Evolutionary conservation across 64 coral and sea anemone genomes (phyloP), one percentile per base, ranked within the genome.

Genomic region (Stichodactyla mertensii): DNA sequence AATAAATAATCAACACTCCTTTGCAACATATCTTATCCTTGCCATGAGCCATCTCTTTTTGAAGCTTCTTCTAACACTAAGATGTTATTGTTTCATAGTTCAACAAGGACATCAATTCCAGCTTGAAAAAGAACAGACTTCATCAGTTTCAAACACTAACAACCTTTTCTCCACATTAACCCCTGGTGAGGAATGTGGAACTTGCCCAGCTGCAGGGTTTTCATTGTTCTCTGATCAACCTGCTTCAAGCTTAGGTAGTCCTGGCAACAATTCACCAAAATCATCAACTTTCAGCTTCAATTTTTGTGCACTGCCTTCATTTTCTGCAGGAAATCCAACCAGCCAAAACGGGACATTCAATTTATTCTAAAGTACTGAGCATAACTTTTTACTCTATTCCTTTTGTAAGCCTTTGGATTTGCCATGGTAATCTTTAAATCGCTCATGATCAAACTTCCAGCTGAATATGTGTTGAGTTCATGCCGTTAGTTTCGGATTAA

Each of bases 211-310:
- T 53, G 78, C 54, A 20, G 78, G 78, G 1, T 81, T 81, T 7
- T 52, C 78, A 81, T 81, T 81, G 78, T 81, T 81, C 54, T 23
- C 51, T 53, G 78, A 81, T 20, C 78, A 81, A 20, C 51, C 78
- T 81, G n/a, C 78, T 81, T 18, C 78, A 53, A 81, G 54, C 8
- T 10, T 22, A 55, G 78, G 78, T 81, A 14, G 78, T 19, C 78
- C 52, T 81, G 78, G 78, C 6, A 81, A 81, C 78, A 14, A 81
- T 6, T 52, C 77, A 51, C 51, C 77, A 66, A 14, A 81, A 81
- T 81, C 78, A 81, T 51, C 78, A 19, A 52, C 51, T 20, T 81
- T 81, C 22, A 18, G 7, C 52, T 81, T 81, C 53, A 81, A 81
- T 51, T 81, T 81, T 81, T 52, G 78, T 81, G 11, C 15, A 53